Evolutionary conservation across 1,140 invertebrate species (phyloP).

Genomic region (Bursaphelenchus mucronatus): DNA sequence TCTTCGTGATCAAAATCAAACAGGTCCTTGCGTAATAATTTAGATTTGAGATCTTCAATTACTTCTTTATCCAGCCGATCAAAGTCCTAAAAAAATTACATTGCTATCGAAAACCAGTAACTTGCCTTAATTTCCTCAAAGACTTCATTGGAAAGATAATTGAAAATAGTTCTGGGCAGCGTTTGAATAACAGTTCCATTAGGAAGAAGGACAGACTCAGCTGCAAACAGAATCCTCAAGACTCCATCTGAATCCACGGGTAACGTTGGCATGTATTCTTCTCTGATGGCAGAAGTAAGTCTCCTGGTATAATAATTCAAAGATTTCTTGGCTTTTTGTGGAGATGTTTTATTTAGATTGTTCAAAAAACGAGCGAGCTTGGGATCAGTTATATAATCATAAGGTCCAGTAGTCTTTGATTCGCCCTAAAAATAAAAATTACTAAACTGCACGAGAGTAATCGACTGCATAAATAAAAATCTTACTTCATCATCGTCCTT

Average conservation of each 20-base stretch:
- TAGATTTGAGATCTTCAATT: slow-evolving; percentile 1
- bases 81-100: neutral
- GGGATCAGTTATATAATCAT: slow-evolving; percentile 5
- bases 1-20: neutral
- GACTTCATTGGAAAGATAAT: slow-evolving; percentile 11
- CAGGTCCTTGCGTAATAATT: neutral
- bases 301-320: slow-evolving; percentile 6
- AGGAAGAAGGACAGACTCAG: slow-evolving; percentile 3
- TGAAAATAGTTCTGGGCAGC: neutral
- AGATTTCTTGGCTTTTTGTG: slow-evolving; percentile 14
- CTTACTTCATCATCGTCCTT: no score
- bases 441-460: no score
- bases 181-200: neutral
- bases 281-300: neutral
- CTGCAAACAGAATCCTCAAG: slow-evolving; percentile 2
- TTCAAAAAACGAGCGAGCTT: slow-evolving; percentile 5
- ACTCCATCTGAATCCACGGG: slow-evolving; percentile 1
- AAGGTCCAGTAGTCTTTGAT: neutral
- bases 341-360: neutral
- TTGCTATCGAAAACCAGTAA: neutral
- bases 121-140: slow-evolving; percentile 5
- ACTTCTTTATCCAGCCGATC: no score
- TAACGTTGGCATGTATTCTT: neutral
- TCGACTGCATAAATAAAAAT: no score
- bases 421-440: no score